A percentile compares a stretch with the other conserved stretches of the same genome.
Evolutionary conservation across 2,888 invertebrate genomes (phyloP).

Genomic region (Aphrophora alni): DNA sequence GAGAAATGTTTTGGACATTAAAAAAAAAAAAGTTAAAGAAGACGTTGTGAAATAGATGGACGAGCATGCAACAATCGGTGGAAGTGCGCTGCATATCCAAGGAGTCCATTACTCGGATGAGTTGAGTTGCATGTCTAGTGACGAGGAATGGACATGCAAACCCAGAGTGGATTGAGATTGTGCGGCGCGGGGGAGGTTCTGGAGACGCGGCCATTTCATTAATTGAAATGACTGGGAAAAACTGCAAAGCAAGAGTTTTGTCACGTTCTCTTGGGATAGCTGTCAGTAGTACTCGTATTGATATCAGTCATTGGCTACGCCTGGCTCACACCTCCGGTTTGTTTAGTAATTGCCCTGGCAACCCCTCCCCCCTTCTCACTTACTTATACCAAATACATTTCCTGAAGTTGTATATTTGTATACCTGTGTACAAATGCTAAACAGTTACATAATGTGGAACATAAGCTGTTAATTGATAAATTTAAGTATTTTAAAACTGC

Average conservation of each 20-base stretch:
- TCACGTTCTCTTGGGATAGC: background rate
- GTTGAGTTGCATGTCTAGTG: slow-evolving; percentile 15
- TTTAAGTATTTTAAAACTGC: too few species aligned
- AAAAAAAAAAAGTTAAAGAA: too few species aligned
- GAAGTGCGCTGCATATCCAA: background rate
- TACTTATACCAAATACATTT: background rate
- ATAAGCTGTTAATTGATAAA: too few species aligned
- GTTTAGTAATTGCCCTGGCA: background rate
- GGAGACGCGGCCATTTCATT: slow-evolving; percentile 35
- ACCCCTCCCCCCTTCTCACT: background rate
- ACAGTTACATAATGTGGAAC: too few species aligned
- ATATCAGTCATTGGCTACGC: background rate
- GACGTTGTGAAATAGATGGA: too few species aligned
- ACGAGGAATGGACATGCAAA: slow-evolving; percentile 11
- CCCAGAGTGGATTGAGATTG: slow-evolving; percentile 27
- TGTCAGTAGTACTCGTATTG: background rate
- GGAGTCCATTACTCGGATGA: background rate
- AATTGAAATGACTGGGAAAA: slow-evolving; percentile 24
- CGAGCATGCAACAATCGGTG: background rate
- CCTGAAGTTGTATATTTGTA: background rate
- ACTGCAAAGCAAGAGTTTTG: background rate
- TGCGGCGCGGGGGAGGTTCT: too few species aligned
- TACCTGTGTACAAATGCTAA: too few species aligned
- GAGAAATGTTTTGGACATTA: too few species aligned
- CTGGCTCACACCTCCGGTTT: background rate